phyloP scores from a whole-genome alignment of 1,140 invertebrate genomes.

The Cardiocondyla obscurior region DNA sequence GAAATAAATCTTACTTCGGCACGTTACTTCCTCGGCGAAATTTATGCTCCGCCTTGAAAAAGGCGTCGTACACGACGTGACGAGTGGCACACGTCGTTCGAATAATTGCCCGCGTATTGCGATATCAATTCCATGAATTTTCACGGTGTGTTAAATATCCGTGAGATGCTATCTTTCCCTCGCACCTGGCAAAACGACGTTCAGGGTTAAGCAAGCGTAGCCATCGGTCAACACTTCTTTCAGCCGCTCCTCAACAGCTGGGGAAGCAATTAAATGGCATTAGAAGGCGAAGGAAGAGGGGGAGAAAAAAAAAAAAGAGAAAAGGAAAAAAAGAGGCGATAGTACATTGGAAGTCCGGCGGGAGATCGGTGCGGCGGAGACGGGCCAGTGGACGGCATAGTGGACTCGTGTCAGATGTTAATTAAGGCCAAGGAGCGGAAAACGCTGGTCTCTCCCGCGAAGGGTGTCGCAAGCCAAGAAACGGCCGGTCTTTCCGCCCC shows the following conservation, averaged over 20 bases:
- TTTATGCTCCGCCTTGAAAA: not conserved
- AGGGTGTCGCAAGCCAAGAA: conserved; percentile 80
- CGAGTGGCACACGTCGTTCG: not conserved
- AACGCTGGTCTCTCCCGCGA: conserved; percentile 73
- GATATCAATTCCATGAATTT: conserved; percentile 46
- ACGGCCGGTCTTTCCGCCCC: conserved; percentile 63
- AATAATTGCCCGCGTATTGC: not conserved
- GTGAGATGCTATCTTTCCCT: conserved; percentile 55
- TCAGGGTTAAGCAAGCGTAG: conserved; percentile 67
- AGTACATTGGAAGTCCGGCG: conserved; percentile 70
- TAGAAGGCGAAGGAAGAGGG: conserved; percentile 49
- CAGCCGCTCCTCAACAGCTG: conserved; percentile 63
- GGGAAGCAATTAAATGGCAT: conserved; percentile 67
- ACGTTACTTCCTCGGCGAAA: not conserved
- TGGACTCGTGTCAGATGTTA: conserved; percentile 82
- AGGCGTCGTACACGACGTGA: not conserved
- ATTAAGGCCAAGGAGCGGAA: conserved; percentile 83
- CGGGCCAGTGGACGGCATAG: conserved; percentile 53
- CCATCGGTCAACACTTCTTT: conserved; percentile 59
- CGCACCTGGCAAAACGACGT: conserved; percentile 65
- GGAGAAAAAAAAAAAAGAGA: conserved; percentile 46
- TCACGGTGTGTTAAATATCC: conserved; percentile 36
- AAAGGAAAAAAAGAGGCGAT: conserved; percentile 49
- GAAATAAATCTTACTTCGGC: not conserved
- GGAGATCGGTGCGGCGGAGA: conserved; percentile 67